Conservation (phyloP, 2,797 vertebrate genomes). For the Anabas testudineus region DNA sequence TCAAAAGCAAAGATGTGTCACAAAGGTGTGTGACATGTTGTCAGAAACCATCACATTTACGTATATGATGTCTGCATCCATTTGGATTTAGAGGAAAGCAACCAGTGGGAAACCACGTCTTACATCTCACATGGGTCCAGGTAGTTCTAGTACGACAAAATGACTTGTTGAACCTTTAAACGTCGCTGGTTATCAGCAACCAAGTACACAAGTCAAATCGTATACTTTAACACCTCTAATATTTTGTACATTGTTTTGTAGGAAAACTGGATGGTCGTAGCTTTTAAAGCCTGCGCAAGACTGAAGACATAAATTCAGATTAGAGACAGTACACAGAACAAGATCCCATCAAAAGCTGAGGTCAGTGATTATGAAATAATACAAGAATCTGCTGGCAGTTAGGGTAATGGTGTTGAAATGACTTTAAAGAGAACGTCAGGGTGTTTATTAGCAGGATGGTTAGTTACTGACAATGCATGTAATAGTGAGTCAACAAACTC, state of each 20-base stretch:
- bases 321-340: background rate
- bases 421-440: background rate
- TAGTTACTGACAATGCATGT: background rate
- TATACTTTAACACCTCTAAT: conserved; percentile 14
- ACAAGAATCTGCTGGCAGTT: background rate
- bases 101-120: conserved; percentile 20
- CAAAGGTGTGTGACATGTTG: background rate
- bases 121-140: background rate
- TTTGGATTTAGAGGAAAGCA: background rate
- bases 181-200: background rate
- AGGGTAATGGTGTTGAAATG: conserved; percentile 1
- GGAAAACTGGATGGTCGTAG: conserved; percentile 23
- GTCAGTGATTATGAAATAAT: conserved; percentile 34
- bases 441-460: conserved; percentile 17
- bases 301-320: background rate
- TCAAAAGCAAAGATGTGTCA: background rate
- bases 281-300: background rate
- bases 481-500: background rate
- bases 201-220: background rate
- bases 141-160: conserved; percentile 12
- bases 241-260: background rate
- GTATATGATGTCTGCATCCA: background rate
- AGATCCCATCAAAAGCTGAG: background rate
- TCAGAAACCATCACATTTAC: background rate
- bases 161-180: conserved; percentile 18